These are phyloP conservation scores for Papilio polyxenes DNA, from an alignment of 1,140 invertebrate species.

Conservation along the genomic window DNA sequence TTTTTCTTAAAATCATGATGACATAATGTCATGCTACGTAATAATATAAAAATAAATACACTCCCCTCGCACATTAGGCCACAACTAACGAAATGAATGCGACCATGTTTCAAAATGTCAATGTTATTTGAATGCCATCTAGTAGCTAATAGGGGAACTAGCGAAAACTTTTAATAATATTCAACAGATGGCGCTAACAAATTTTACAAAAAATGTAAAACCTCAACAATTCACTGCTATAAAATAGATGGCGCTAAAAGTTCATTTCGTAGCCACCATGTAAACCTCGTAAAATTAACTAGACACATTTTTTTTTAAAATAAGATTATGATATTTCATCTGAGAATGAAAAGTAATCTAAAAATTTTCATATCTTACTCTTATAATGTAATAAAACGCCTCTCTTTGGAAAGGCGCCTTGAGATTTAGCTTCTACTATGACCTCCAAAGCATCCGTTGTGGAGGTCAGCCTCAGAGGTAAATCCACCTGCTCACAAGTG, in stretches of 20 bases:
- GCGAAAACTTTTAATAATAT: background rate
- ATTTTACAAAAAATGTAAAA: background rate
- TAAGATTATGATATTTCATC: background rate
- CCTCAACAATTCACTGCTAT: background rate
- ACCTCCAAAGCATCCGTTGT: conserved; percentile 72
- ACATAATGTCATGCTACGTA: no score
- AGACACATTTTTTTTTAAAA: no score
- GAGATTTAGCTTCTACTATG: conserved; percentile 71
- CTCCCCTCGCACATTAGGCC: no score
- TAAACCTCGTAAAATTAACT: no score
- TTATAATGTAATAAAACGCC: conserved; percentile 82
- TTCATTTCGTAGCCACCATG: no score
- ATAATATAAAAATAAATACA: no score
- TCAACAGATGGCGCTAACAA: conserved; percentile 45
- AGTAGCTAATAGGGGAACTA: background rate
- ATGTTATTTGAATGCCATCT: background rate
- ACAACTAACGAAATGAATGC: background rate
- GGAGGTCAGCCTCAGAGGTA: conserved; percentile 71
- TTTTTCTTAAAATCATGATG: no score
- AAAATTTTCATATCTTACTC: conserved; percentile 66
- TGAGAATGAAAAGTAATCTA: background rate
- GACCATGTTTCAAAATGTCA: background rate
- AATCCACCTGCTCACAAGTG: conserved; percentile 78
- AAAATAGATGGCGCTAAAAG: background rate
- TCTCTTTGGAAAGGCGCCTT: conserved; percentile 79